Evolutionary conservation across 1,140 invertebrate species (phyloP), one percentile per base, ranked within the genome.

Genomic region (Lutraria rhynchaena): DNA sequence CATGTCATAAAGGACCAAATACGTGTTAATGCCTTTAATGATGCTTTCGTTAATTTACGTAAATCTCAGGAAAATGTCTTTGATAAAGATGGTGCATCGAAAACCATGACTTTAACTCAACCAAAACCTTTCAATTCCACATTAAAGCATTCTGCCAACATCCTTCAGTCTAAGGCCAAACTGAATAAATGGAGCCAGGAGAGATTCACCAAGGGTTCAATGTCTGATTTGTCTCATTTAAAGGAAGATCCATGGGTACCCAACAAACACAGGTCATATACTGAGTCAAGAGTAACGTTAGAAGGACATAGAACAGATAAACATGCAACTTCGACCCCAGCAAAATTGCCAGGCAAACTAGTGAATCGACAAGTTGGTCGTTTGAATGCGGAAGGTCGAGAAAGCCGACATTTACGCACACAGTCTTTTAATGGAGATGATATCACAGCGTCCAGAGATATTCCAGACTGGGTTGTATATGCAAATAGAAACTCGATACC

Each of bases 401-500:
- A 77, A 49, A 44, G 3, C 3, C 35, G 67, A 3, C 55, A 61
- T 71, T 11, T 33, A 13, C 24, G 78, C 29, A 63, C 78, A 9
- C 65, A 73, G 31, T 81, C 78, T 46, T 51, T 70, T n/a, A 63
- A 31, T 24, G 67, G 78, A 15, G 53, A 57, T 29, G 74, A 77
- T 24, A 46, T n/a, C 17, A 46, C 69, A 13, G 24, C 15, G 13
- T 81, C 78, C 19, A 61, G 22, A 24, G 69, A 81, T 13, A 81
- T 46, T 24, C 35, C 70, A 17, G 78, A 81, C 57, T 81, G 78
- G 78, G 33, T 81, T 37, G 78, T 81, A 13, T 81, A 81, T 81
- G 78, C 78, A 5, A 81, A 71, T 44, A 69, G 78, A 58, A 81
- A 81, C 35, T 81, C 78, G 17, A 29, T 81, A 53, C 78, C 78